A percentile compares a stretch with the other conserved stretches of the same genome.
These are phyloP conservation scores for Myoxocephalus aenaeus DNA, from an alignment of 2,797 vertebrate species.

Conservation along the genomic window DNA sequence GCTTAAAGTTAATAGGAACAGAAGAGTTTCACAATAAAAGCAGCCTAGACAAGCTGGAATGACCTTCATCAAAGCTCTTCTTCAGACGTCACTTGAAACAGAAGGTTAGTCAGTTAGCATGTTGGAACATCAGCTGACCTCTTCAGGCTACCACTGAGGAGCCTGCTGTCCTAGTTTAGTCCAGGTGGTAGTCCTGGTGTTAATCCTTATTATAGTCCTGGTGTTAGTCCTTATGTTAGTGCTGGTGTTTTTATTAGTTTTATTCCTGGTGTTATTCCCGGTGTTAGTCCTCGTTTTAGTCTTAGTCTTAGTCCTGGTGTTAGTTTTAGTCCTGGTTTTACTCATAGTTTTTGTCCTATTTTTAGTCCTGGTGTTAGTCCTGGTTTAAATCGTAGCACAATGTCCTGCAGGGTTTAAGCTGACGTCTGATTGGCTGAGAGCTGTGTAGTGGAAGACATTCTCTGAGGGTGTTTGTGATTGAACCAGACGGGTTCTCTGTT, in stretches of 20 bases:
- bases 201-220: background rate
- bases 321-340: background rate
- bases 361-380: background rate
- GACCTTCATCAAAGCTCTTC: too few relatives aligned
- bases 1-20: background rate
- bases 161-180: background rate
- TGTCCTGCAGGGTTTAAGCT: background rate
- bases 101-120: background rate
- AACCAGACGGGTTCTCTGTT: slow-evolving; percentile 42
- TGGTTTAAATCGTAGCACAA: background rate
- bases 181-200: background rate
- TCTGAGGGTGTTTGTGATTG: slow-evolving; percentile 13
- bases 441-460: background rate
- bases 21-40: background rate
- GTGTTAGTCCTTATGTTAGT: background rate
- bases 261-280: background rate
- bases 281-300: background rate
- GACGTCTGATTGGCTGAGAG: slow-evolving; percentile 5
- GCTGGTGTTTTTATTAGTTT: too few relatives aligned
- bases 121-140: background rate
- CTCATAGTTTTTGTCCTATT: background rate
- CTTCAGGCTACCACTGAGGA: background rate
- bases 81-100: background rate
- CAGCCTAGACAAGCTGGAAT: background rate
- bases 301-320: background rate